phyloP scores from a whole-genome alignment of 2,888 invertebrate species.

The Branchinecta sandiegonensis region DNA sequence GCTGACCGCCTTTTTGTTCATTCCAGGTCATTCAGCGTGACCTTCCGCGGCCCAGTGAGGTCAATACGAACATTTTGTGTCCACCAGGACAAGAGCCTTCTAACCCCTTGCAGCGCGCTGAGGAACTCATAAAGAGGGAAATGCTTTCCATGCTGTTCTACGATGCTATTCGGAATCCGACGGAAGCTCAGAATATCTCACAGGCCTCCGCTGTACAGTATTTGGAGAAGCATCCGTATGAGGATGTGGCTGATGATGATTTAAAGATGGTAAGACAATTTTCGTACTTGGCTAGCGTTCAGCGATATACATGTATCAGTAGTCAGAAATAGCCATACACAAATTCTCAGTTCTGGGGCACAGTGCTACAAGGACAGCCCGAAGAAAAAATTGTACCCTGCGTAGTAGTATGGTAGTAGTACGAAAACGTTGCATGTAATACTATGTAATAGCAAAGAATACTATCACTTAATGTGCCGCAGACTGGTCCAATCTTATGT shows the following conservation, averaged over 20 bases:
- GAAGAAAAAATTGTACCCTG: no score
- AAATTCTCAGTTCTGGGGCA: no score
- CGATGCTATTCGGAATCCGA: conserved; percentile 67
- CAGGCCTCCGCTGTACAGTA: conserved; percentile 60
- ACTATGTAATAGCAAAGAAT: no score
- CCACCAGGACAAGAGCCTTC: conserved; percentile 60
- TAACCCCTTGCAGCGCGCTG: conserved; percentile 76
- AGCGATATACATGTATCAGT: no score
- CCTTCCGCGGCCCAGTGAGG: conserved; percentile 67
- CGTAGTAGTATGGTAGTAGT: no score
- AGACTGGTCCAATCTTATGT: no score
- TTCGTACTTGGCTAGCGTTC: no score
- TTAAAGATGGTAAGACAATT: conserved; percentile 38
- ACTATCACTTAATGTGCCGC: no score
- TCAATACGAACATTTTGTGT: conserved; percentile 65
- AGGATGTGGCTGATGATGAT: conserved; percentile 52
- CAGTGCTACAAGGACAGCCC: no score
- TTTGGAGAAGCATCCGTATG: conserved; percentile 72
- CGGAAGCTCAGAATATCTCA: conserved; percentile 38
- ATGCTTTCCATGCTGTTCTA: conserved; percentile 91
- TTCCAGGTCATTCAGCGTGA: conserved; percentile 74
- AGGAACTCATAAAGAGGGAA: conserved; percentile 88
- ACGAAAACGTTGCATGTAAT: no score
- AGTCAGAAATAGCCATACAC: no score
- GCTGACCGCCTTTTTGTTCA: conserved; percentile 35